Evolutionary conservation across 2,888 invertebrate genomes (phyloP).

Genomic region (Nowickia ferox): DNA sequence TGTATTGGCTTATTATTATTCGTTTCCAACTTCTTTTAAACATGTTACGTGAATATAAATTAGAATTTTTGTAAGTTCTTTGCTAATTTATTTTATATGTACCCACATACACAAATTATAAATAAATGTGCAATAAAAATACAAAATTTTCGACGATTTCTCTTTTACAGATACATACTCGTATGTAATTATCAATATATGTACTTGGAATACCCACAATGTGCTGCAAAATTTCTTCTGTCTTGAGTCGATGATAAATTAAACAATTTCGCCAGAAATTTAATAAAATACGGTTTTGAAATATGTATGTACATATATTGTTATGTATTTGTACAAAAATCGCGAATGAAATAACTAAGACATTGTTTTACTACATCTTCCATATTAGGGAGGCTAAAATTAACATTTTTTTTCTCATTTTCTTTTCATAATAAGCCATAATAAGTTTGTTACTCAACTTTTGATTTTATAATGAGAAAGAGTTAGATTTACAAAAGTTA

Average conservation of each 20-base stretch:
- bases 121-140: slow-evolving; percentile 9
- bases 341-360: neutral
- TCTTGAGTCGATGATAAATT: slow-evolving; percentile 6
- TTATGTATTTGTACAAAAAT: neutral
- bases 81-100: neutral
- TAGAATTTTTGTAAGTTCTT: slow-evolving; percentile 41
- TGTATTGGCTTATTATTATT: slow-evolving; percentile 15
- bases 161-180: slow-evolving; percentile 1
- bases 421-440: too few relatives aligned
- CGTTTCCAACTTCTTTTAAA: slow-evolving; percentile 10
- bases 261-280: slow-evolving; percentile 22
- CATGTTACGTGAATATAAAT: slow-evolving; percentile 41
- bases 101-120: neutral
- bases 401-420: neutral
- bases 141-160: slow-evolving; percentile 1
- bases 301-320: neutral
- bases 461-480: neutral
- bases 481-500: neutral
- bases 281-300: neutral
- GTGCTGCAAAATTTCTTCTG: neutral
- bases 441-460: neutral
- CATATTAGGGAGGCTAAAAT: neutral
- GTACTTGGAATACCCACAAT: neutral
- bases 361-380: neutral
- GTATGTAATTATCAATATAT: neutral